Evolutionary conservation across 2,113 vertebrate genomes (phyloP), one percentile per base, ranked within the genome.

Genomic region (Gracilinanus agilis): DNA sequence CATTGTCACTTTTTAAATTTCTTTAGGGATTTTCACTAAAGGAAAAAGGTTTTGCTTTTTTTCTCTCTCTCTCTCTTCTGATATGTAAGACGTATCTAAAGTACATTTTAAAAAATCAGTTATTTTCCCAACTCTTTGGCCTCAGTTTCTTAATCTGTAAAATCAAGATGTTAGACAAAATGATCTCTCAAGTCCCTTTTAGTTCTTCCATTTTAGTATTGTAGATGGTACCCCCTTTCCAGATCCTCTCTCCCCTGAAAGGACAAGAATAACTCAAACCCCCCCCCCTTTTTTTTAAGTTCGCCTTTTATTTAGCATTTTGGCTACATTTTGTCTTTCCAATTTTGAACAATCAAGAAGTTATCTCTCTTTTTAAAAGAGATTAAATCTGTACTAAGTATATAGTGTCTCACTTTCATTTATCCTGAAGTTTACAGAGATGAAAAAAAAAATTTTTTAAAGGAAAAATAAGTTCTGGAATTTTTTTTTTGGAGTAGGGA

Each of bases 321-420:
- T 21, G 9, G 27, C 94, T 92, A 90, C 53, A 55, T 90, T 93
- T 53, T 44, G 53, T 29, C 56, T 90, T 95, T 29, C 53, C 90
- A 92, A 92, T 94, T 94, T 91, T 94, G 92, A 96, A 94, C 96
- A 96, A 90, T 6, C 55, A 67, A 93, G n/a, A 89, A 53, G 94
- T 90, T 54, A 44, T 55, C 23, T 23, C 44, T 95, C 11, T 95
- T 75, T 54, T 34, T 54, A 88, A 89, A n/a, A 61, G 89, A 95
- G 90, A 13, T 90, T 44, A 29, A 44, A 54, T n/a, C 3, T 11
- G 93, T 16, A 0, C 94, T 90, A 96, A 94, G 67, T 92, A 91
- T 95, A 40, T n/a, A 83, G 89, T 95, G 40, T 54, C 49, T 56
- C 1, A 8, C 75, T 95, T 94, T 95, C 93, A 61, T 92, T 94